Evolutionary conservation across 2,888 invertebrate species (phyloP).

Genomic region (Dendrolimus pini): DNA sequence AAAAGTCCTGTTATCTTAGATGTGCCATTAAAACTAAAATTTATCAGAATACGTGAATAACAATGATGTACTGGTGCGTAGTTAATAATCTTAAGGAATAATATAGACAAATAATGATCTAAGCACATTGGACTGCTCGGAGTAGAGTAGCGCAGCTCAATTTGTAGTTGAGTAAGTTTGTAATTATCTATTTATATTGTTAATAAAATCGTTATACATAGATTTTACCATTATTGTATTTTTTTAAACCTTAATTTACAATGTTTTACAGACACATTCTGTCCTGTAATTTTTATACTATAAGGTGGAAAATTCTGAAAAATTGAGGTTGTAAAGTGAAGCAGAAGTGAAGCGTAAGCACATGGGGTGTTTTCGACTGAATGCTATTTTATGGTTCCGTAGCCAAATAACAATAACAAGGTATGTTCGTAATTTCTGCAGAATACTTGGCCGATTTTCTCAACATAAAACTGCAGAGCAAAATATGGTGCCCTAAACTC

Average conservation of each 20-base stretch:
- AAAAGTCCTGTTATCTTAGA: background rate
- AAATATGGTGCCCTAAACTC: too few species aligned
- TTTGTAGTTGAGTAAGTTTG: constrained; percentile 69
- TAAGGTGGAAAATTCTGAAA: too few species aligned
- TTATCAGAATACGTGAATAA: too few species aligned
- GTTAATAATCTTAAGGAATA: constrained; percentile 32
- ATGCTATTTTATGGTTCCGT: too few species aligned
- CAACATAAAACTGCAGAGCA: too few species aligned
- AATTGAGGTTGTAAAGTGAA: too few species aligned
- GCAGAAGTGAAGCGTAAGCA: too few species aligned
- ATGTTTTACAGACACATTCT: background rate
- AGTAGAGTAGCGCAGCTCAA: constrained; percentile 75
- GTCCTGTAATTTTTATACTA: too few species aligned
- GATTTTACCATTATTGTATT: constrained; percentile 28
- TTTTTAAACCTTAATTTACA: background rate
- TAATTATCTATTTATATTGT: constrained; percentile 76
- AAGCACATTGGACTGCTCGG: constrained; percentile 72
- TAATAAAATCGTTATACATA: constrained; percentile 76
- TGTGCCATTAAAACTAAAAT: background rate
- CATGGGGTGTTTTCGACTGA: too few species aligned
- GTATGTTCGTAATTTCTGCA: too few species aligned
- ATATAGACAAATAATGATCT: constrained; percentile 21
- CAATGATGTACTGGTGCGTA: constrained; percentile 47
- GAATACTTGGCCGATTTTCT: too few species aligned
- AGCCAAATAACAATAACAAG: too few species aligned